Evolutionary conservation across 2,797 vertebrate genomes (phyloP).

Genomic region (Poecilia wingei): DNA sequence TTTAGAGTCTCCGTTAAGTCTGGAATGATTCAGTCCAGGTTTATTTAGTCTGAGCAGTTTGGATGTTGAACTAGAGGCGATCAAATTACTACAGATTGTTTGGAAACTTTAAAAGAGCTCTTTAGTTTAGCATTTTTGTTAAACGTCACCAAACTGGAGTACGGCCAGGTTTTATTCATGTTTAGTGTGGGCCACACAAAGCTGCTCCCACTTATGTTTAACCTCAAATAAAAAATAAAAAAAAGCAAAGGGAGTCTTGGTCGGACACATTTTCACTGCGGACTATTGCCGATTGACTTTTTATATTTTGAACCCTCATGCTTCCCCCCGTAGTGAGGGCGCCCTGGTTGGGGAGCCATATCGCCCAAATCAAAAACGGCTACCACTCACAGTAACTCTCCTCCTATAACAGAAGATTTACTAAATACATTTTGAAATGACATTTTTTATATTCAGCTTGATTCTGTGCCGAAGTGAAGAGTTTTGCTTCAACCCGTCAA

Average conservation of each 20-base stretch:
- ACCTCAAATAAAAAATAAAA: background rate
- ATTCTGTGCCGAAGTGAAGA: background rate
- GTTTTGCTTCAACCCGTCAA: background rate
- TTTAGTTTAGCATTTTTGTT: background rate
- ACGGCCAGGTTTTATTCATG: background rate
- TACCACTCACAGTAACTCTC: background rate
- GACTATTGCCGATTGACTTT: background rate
- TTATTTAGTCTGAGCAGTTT: background rate
- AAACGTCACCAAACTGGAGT: background rate
- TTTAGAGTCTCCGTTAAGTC: background rate
- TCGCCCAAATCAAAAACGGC: background rate
- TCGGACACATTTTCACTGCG: too few species aligned
- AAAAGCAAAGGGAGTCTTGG: background rate
- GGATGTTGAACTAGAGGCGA: background rate
- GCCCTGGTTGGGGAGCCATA: background rate
- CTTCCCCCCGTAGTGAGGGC: background rate
- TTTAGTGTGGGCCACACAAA: background rate
- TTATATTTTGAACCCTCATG: background rate
- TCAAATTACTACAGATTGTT: background rate
- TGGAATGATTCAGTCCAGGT: background rate
- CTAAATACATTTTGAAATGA: background rate
- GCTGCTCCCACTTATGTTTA: background rate
- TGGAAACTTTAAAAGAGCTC: background rate
- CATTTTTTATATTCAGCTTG: background rate
- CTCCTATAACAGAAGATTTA: background rate